phyloP scores from a whole-genome alignment of 2,113 vertebrate species.

The Malurus elegans region DNA sequence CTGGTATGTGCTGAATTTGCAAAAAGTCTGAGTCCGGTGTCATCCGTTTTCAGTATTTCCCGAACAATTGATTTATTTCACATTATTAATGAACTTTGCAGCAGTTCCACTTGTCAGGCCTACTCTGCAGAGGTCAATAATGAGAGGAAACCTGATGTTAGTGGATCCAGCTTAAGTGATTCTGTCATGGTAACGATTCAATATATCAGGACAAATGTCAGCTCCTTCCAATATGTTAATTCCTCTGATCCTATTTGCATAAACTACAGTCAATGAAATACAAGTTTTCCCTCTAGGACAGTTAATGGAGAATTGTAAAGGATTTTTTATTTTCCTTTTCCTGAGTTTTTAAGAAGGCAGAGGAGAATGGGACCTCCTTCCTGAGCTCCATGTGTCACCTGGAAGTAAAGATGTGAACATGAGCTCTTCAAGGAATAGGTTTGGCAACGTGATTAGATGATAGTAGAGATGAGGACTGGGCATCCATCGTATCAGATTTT shows the following conservation, averaged over 20 bases:
- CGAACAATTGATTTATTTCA: conserved; percentile 93
- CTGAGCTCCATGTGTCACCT: neutral
- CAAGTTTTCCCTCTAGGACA: conserved; percentile 56
- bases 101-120: conserved; percentile 92
- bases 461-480: neutral
- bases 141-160: conserved; percentile 93
- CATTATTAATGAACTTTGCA: conserved; percentile 99
- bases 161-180: conserved; percentile 95
- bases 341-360: neutral
- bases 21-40: conserved; percentile 71
- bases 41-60: conserved; percentile 83
- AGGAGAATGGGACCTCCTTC: neutral
- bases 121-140: conserved; percentile 91
- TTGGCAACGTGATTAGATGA: neutral
- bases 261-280: conserved; percentile 83
- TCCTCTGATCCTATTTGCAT: conserved; percentile 86
- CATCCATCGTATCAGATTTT: neutral
- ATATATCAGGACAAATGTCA: conserved; percentile 95
- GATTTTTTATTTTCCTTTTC: conserved; percentile 30
- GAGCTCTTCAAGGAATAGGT: neutral
- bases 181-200: conserved; percentile 91
- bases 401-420: neutral
- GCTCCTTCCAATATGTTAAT: conserved; percentile 93
- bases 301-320: conserved; percentile 63
- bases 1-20: conserved; percentile 76